Evolutionary conservation across 2,113 vertebrate genomes (phyloP).

Genomic region (Variabilichromis moorii): DNA sequence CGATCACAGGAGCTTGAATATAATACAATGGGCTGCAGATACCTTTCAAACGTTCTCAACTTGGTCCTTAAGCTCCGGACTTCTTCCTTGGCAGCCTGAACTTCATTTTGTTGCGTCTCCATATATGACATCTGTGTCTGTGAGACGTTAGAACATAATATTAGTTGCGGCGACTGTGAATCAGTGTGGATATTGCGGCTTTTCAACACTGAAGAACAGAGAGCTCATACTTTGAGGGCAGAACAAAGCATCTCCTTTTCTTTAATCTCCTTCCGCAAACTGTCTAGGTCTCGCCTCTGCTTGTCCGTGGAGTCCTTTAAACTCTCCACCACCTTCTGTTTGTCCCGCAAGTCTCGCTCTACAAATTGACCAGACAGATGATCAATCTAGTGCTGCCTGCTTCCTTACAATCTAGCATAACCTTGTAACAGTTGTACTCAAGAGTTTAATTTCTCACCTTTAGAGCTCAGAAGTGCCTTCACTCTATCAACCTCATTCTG

Average conservation of each 20-base stretch:
- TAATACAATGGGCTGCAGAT: background rate
- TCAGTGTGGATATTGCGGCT: background rate
- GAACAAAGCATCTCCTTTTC: slow-evolving; percentile 85
- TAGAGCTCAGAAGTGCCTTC: slow-evolving; percentile 77
- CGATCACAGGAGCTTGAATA: background rate
- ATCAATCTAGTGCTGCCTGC: background rate
- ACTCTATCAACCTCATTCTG: slow-evolving; percentile 88
- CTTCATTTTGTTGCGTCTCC: slow-evolving; percentile 82
- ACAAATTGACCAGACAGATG: slow-evolving; percentile 1
- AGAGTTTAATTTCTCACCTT: slow-evolving; percentile 69
- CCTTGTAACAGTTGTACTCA: background rate
- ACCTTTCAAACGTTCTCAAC: slow-evolving; percentile 86
- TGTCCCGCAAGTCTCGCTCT: slow-evolving; percentile 84
- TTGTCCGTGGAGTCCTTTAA: slow-evolving; percentile 80
- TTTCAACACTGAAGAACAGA: background rate
- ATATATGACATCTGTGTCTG: slow-evolving; percentile 94
- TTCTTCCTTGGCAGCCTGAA: slow-evolving; percentile 82
- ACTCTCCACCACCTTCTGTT: slow-evolving; percentile 72
- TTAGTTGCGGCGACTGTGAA: background rate
- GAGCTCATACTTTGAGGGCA: slow-evolving; percentile 77
- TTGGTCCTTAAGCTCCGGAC: slow-evolving; percentile 75
- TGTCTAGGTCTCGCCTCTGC: slow-evolving; percentile 80
- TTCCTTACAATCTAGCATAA: background rate
- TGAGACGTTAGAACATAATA: background rate
- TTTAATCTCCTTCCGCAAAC: slow-evolving; percentile 70